Evolutionary conservation across 2,797 vertebrate genomes (phyloP), one percentile per base, ranked within the genome.

Genomic region (Graptemys geographica): DNA sequence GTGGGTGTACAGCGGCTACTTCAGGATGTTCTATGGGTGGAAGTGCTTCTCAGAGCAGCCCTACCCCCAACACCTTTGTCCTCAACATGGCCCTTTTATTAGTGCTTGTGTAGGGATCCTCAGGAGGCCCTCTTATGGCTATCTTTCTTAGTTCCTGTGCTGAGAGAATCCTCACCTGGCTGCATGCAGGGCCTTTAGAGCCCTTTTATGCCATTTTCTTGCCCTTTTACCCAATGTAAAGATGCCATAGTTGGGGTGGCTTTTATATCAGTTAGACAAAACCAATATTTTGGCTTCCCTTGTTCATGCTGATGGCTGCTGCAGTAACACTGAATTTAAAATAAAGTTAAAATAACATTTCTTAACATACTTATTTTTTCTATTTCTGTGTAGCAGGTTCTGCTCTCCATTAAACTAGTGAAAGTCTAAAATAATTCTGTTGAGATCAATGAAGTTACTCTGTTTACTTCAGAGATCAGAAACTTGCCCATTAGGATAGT

Each of bases 361-460:
- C 12, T 79, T 4, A 59, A 59, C 28, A 31, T 0, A 37, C 4
- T 62, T 53, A 19, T 25, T 16, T 76, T 1, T 1, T 86, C 2
- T n/a, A 13, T 78, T 55, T 65, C n/a, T 74, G 5, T 19, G 65
- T 56, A 59, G 59, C 2, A 7, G 85, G 94, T 51, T 52, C 16
- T 88, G 18, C 79, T 90, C 18, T 90, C 90, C 3, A 1, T 2
- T 7, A 33, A 65, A 53, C 25, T 49, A 37, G 1, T 56, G 10
- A 82, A 41, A 92, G 87, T 7, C 37, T 62, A 44, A 83, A 56
- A 55, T 37, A 89, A 62, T 86, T 86, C 81, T 88, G 16, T 88
- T 56, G 51, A 80, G 28, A n/a, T 56, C 28, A 6, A 21, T 89
- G 16, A 6, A 69, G 31, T 87, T 72, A 65, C 69, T 93, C 76